A percentile compares a stretch with the other conserved stretches of the same genome.
Conservation (phyloP, 2,113 vertebrate species). For the Chloropsis hardwickii region DNA sequence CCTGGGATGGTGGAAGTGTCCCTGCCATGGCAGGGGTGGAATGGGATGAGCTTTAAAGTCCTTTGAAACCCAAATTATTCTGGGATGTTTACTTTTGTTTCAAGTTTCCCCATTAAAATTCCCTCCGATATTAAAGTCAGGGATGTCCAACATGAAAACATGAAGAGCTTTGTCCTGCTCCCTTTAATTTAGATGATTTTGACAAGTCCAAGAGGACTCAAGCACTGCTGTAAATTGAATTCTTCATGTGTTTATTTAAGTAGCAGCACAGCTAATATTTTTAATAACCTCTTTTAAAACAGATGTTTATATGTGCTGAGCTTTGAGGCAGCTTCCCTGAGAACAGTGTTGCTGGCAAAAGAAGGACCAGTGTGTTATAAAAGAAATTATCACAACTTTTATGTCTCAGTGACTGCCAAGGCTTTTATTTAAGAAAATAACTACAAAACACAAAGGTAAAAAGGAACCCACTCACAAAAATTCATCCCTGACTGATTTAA, state of each 20-base stretch:
- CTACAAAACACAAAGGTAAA: rapidly evolving
- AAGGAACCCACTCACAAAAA: neutral
- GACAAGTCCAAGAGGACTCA: neutral
- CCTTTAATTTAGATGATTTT: neutral
- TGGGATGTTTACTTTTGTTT: neutral
- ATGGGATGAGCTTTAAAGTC: neutral
- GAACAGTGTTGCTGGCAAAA: neutral
- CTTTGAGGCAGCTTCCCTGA: neutral
- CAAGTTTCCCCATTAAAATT: neutral
- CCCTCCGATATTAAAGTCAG: neutral
- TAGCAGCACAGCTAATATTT: neutral
- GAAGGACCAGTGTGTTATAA: neutral
- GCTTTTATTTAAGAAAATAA: neutral
- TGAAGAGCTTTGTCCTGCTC: rapidly evolving
- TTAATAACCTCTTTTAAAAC: neutral
- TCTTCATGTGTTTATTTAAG: neutral
- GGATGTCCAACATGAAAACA: neutral
- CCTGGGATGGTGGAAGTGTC: neutral
- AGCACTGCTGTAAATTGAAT: neutral
- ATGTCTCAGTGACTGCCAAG: neutral
- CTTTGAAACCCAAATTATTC: neutral
- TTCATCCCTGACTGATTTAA: neutral
- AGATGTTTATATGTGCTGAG: neutral
- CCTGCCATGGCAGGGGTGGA: neutral
- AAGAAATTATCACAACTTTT: neutral